Evolutionary conservation across 2,113 vertebrate genomes (phyloP).

Genomic region (Sceloporus undulatus): DNA sequence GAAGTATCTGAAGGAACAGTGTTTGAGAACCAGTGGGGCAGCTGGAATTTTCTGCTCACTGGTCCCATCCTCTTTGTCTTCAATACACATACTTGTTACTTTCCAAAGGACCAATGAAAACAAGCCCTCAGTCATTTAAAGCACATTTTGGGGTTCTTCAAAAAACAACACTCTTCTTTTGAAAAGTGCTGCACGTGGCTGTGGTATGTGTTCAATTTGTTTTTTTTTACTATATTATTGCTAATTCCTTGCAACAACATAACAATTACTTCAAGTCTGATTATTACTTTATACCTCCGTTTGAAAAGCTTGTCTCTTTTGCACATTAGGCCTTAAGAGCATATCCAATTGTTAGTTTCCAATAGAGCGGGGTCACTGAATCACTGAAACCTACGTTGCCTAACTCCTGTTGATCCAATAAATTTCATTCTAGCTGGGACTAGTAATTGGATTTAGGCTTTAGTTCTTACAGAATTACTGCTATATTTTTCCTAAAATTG

Average conservation of each 20-base stretch:
- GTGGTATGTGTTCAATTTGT: neutral
- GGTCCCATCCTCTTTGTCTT: neutral
- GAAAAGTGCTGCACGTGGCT: neutral
- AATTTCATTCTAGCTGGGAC: no score
- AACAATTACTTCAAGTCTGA: neutral
- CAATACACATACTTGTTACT: neutral
- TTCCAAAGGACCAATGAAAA: neutral
- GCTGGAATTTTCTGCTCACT: neutral
- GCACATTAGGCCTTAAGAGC: neutral
- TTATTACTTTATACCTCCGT: neutral
- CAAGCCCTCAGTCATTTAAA: neutral
- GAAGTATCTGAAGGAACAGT: neutral
- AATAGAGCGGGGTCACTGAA: no score
- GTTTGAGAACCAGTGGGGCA: no score
- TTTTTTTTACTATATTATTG: neutral
- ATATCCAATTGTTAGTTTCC: no score
- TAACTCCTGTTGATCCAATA: no score
- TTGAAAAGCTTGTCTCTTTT: neutral
- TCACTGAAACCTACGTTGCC: no score
- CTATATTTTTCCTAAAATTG: neutral
- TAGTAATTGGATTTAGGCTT: no score
- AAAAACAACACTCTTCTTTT: neutral
- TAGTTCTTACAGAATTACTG: neutral
- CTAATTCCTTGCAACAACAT: neutral
- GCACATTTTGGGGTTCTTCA: neutral